A percentile compares a stretch with the other conserved stretches of the same genome.
Evolutionary conservation across 2,888 invertebrate species (phyloP).

Genomic region (Lamproptera curius): DNA sequence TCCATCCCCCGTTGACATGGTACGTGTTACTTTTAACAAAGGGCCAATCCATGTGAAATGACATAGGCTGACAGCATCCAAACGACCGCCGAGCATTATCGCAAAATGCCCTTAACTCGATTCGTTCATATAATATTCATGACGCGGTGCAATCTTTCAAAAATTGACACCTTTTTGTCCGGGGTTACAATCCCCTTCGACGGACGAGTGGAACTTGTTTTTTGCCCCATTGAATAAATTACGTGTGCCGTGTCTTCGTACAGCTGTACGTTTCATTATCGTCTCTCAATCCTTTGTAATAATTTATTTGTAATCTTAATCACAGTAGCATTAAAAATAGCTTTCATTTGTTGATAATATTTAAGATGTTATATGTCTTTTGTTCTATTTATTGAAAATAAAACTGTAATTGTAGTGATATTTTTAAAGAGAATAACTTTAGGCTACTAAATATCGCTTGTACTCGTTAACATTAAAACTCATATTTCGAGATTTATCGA

Average conservation of each 20-base stretch:
- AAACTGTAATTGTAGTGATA: too few relatives aligned
- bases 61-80: conserved; percentile 74
- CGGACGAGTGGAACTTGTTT: conserved; percentile 58
- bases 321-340: background rate
- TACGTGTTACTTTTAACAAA: conserved; percentile 76
- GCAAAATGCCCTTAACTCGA: conserved; percentile 75
- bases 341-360: background rate
- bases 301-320: too few relatives aligned
- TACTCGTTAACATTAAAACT: too few relatives aligned
- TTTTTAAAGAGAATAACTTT: too few relatives aligned
- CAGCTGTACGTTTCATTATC: background rate
- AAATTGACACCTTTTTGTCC: conserved; percentile 74
- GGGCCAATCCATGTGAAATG: conserved; percentile 74
- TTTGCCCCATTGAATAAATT: conserved; percentile 71
- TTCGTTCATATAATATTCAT: conserved; percentile 78
- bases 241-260: conserved; percentile 30
- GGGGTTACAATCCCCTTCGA: conserved; percentile 47
- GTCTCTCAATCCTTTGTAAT: background rate
- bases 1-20: conserved; percentile 53
- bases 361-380: too few relatives aligned
- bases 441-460: too few relatives aligned
- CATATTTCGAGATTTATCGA: too few relatives aligned
- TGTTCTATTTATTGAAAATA: too few relatives aligned
- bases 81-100: conserved; percentile 71
- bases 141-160: conserved; percentile 76